phyloP scores from a whole-genome alignment of 2,113 vertebrate species.

The Hippopotamus amphibius region DNA sequence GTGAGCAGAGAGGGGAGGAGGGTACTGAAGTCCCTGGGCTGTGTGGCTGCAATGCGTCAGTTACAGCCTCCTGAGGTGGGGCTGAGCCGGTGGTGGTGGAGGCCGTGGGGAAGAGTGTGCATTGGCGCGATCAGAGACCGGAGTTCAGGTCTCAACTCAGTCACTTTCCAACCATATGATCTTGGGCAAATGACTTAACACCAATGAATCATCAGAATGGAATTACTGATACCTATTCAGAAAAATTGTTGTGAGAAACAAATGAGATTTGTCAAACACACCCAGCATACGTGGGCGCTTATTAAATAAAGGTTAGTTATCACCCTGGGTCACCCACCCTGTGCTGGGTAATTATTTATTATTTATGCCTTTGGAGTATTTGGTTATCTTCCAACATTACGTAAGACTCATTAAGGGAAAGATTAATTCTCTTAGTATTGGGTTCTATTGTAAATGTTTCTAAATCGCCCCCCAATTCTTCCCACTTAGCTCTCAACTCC shows the following conservation, averaged over 20 bases:
- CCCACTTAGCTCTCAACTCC: neutral
- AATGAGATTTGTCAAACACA: neutral
- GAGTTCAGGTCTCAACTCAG: neutral
- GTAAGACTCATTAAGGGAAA: conserved; percentile 8
- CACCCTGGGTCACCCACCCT: neutral
- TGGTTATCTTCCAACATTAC: neutral
- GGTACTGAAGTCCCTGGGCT: rapidly evolving
- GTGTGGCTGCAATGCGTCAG: rapidly evolving
- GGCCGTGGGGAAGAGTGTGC: neutral
- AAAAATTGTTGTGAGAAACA: neutral
- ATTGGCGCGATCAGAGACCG: neutral
- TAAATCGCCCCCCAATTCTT: neutral
- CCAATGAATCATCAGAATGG: neutral
- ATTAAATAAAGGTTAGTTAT: neutral
- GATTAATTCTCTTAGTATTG: neutral
- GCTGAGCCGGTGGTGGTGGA: neutral
- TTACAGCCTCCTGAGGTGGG: neutral
- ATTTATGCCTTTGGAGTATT: neutral
- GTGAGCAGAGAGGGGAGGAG: neutral
- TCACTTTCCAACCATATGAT: neutral
- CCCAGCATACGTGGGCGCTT: neutral
- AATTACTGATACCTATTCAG: neutral
- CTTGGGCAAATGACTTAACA: neutral
- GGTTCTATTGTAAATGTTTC: neutral
- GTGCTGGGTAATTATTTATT: neutral